These are phyloP conservation scores for Hyles vespertilio DNA, from an alignment of 1,140 invertebrate species.

Conservation along the genomic window DNA sequence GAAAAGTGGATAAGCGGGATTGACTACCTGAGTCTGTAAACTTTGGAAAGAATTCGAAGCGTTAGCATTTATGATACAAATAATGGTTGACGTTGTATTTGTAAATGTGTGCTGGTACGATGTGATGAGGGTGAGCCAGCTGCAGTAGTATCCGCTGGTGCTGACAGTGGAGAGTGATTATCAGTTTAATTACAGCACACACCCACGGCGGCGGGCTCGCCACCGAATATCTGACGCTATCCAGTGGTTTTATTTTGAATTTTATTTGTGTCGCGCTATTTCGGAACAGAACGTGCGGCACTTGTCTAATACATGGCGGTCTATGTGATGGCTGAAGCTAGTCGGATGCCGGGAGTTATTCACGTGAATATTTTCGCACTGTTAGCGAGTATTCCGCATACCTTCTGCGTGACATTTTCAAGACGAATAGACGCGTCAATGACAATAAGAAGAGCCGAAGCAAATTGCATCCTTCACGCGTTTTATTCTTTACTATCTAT, in stretches of 20 bases:
- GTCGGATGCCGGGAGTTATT: conserved; percentile 27
- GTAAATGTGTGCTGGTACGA: neutral
- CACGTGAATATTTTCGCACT: conserved; percentile 22
- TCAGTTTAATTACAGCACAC: conserved; percentile 54
- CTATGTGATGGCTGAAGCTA: conserved; percentile 49
- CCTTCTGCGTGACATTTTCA: neutral
- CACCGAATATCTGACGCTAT: conserved; percentile 62
- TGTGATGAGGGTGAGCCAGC: conserved; percentile 14
- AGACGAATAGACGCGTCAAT: no score
- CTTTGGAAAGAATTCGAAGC: no score
- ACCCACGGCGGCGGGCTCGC: conserved; percentile 38
- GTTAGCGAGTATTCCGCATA: neutral
- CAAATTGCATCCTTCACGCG: no score
- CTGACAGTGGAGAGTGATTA: conserved; percentile 33
- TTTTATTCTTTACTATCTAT: neutral
- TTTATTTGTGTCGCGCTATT: conserved; percentile 75
- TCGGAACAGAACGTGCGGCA: conserved; percentile 61
- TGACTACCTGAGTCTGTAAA: no score
- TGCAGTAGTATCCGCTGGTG: conserved; percentile 8
- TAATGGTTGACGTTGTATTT: no score
- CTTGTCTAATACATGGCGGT: conserved; percentile 59
- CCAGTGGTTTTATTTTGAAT: conserved; percentile 69
- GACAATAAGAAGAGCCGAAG: no score
- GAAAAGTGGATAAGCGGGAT: no score
- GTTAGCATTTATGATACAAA: no score